phyloP scores from a whole-genome alignment of 1,140 invertebrate species.

The Plectus sambesii region DNA sequence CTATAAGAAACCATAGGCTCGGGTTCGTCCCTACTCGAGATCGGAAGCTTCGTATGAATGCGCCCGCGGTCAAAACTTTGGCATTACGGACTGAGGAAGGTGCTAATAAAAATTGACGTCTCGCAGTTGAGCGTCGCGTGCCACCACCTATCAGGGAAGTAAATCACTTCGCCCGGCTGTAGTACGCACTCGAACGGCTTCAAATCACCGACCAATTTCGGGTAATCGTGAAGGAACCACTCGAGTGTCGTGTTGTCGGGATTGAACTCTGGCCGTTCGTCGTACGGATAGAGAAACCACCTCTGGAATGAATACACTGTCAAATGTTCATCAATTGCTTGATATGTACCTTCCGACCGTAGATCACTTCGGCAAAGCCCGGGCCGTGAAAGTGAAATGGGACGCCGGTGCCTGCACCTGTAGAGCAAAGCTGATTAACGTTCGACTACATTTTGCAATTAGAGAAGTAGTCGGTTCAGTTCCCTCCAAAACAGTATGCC shows the following conservation, averaged over 20 bases:
- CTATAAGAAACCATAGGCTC: too few relatives aligned
- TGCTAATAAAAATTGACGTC: conserved; percentile 51
- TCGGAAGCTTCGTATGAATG: too few relatives aligned
- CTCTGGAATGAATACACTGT: conserved; percentile 36
- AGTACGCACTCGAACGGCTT: conserved; percentile 50
- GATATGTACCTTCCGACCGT: conserved; percentile 48
- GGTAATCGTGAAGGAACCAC: conserved; percentile 50
- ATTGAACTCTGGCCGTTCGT: conserved; percentile 48
- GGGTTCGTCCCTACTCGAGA: too few relatives aligned
- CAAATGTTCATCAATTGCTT: background rate
- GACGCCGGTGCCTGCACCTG: conserved; percentile 48
- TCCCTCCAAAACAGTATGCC: background rate
- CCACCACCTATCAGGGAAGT: conserved; percentile 51
- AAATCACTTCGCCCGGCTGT: conserved; percentile 49
- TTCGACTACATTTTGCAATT: conserved; percentile 4
- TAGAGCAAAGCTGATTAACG: conserved; percentile 2
- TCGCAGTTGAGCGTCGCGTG: conserved; percentile 51
- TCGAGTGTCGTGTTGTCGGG: conserved; percentile 51
- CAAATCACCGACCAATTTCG: conserved; percentile 39
- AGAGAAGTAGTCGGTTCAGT: background rate
- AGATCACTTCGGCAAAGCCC: conserved; percentile 52
- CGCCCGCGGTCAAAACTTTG: too few relatives aligned
- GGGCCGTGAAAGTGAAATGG: conserved; percentile 54
- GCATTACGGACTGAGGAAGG: conserved; percentile 47
- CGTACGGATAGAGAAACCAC: conserved; percentile 50